Evolutionary conservation across 2,113 vertebrate species (phyloP).

Genomic region (Dolichallabes microphthalmus): DNA sequence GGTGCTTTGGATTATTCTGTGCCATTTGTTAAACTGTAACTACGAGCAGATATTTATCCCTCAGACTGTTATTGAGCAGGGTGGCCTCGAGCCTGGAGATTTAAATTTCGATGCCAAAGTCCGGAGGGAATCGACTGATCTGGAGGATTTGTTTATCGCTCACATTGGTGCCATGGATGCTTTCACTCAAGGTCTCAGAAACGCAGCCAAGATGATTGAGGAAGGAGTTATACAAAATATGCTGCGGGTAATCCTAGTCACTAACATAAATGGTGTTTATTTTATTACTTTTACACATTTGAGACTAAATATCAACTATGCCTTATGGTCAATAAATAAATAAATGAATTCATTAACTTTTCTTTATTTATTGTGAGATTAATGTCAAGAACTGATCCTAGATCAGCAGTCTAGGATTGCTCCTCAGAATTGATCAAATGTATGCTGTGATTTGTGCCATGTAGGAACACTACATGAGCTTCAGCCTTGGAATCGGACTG

Average conservation of each 20-base stretch:
- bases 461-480: conserved; percentile 67
- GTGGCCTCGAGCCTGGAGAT: conserved; percentile 66
- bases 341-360: not conserved
- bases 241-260: conserved; percentile 57
- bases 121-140: conserved; percentile 66
- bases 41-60: not conserved
- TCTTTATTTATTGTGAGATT: not conserved
- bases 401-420: not conserved
- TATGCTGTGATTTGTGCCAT: conserved; percentile 7
- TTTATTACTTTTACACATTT: not conserved
- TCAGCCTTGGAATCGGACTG: conserved; percentile 61
- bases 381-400: not conserved
- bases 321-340: not conserved
- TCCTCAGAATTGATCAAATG: not conserved
- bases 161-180: conserved; percentile 69
- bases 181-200: conserved; percentile 67
- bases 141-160: conserved; percentile 68
- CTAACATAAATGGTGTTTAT: no score
- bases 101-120: conserved; percentile 71
- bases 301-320: not conserved
- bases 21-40: no score
- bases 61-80: conserved; percentile 67
- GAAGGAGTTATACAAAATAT: conserved; percentile 61
- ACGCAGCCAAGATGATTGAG: conserved; percentile 62
- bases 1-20: not conserved